Conservation (phyloP, 2,797 vertebrate genomes). For the Lemur catta region DNA sequence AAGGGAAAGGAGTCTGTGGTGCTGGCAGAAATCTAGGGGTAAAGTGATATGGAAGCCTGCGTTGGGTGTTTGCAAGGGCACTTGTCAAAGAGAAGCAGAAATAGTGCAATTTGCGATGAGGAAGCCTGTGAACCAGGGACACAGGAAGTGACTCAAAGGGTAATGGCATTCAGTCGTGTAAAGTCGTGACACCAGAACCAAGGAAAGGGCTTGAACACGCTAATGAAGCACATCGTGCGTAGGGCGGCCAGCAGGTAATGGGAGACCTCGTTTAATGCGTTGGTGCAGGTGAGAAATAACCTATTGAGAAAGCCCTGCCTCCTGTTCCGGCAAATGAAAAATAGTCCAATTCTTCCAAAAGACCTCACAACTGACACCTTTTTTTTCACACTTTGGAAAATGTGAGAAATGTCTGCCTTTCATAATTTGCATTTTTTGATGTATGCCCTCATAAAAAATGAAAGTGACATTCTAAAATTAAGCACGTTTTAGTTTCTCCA, state of each 20-base stretch:
- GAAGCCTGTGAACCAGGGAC: neutral
- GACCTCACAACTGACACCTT: neutral
- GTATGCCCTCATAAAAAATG: neutral
- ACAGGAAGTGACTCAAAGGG: conserved; percentile 10
- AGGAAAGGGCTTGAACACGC: neutral
- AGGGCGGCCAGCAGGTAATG: neutral
- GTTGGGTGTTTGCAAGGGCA: fast-evolving
- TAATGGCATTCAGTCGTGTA: neutral
- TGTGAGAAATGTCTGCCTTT: neutral
- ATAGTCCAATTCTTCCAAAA: neutral
- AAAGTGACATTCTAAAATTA: neutral
- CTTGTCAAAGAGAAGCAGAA: neutral
- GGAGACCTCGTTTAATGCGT: neutral
- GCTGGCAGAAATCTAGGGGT: neutral
- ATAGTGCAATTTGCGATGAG: neutral
- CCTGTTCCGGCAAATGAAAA: neutral
- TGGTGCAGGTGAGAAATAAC: neutral
- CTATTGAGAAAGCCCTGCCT: neutral
- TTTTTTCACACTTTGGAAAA: neutral
- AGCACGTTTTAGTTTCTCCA: neutral
- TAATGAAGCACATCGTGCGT: neutral
- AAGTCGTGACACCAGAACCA: neutral
- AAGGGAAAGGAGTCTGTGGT: neutral
- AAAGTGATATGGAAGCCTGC: neutral
- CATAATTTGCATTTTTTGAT: neutral